Evolutionary conservation across 1,140 invertebrate species (phyloP), one percentile per base, ranked within the genome.

Genomic region (Sitodiplosis mosellana): DNA sequence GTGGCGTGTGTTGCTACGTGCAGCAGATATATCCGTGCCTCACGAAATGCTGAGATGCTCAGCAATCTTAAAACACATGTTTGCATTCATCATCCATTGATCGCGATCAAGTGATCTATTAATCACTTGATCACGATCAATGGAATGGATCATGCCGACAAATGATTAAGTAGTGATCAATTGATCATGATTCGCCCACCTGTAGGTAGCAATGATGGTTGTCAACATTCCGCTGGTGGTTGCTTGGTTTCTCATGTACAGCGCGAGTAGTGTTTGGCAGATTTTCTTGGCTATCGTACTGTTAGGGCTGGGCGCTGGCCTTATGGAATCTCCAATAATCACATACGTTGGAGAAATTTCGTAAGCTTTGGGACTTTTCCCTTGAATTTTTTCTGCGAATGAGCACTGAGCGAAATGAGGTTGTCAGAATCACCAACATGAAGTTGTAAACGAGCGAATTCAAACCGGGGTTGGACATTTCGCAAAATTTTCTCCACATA

Each of bases 131-230:
- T 34, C 33, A 8, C 14, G 66, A 40, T 56, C 83, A 80, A 80
- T 43, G 81, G 79, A n/a, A 67, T 84, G 19, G 76, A 78, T 54
- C 68, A 77, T 49, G 72, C 83, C 44, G 69, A 74, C 2, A 79
- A 82, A 41, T 80, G 80, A 1, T n/a, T n/a, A n/a, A 80, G 81
- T 2, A 79, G 78, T 37, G 50, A 81, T 3, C 49, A 74, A 0
- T 82, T 79, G 2, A 80, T 79, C 0, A 69, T 71, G 1, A 46
- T 79, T 0, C 76, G 80, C 0, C 77, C 81, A 54, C 10, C 69
- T 14, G 63, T 78, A 7, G 81, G 80, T 62, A 49, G 69, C 77
- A 2, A 80, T 80, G 67, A 70, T 79, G 51, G 49, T 81, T 11
- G 68, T 76, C 1, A 83, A 76, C 53, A 57, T 82, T 1, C 80